phyloP scores from a whole-genome alignment of 1,140 invertebrate species.

The Aplysia californica region DNA sequence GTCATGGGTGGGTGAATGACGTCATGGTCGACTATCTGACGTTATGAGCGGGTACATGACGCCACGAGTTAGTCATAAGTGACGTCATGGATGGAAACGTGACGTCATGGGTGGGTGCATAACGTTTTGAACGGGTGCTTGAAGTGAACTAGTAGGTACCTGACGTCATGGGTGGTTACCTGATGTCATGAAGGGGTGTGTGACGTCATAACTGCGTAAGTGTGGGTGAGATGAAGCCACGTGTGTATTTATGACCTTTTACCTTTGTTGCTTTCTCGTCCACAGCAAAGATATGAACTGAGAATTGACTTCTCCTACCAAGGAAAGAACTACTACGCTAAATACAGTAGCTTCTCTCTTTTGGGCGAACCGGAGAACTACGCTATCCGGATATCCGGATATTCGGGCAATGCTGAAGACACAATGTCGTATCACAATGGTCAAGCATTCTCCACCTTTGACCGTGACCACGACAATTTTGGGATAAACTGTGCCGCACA shows the following conservation, averaged over 20 bases:
- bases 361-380: background rate
- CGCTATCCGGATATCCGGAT: background rate
- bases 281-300: background rate
- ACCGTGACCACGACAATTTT: background rate
- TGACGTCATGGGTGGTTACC: background rate
- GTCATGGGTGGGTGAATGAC: too few species aligned
- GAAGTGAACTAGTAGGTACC: background rate
- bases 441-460: background rate
- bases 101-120: background rate
- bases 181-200: background rate
- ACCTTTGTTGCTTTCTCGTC: background rate
- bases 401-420: background rate
- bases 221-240: background rate
- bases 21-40: too few species aligned
- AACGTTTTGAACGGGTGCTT: background rate
- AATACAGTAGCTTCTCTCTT: background rate
- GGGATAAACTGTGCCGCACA: background rate
- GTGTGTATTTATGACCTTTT: background rate
- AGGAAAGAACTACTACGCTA: background rate
- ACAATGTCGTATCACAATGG: background rate
- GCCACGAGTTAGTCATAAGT: too few species aligned
- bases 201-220: background rate
- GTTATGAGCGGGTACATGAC: too few species aligned
- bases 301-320: conserved; percentile 1
- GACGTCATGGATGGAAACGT: background rate